Percentiles rank a stretch among this genome's conserved stretches.
These are phyloP conservation scores for Thymelicus acteon DNA, from an alignment of 2,888 invertebrate genomes.

Conservation along the genomic window DNA sequence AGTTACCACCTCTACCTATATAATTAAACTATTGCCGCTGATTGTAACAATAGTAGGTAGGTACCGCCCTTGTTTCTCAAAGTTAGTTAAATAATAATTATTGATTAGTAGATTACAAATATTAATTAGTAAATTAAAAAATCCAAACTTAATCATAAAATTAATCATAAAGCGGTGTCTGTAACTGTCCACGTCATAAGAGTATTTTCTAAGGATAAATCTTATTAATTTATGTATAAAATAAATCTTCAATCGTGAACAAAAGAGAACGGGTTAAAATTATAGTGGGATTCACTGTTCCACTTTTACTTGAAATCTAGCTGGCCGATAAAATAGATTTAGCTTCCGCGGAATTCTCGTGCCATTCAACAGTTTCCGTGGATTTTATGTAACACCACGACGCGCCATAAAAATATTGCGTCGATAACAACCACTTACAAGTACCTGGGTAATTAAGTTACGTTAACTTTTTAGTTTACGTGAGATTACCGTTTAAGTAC, in stretches of 20 bases:
- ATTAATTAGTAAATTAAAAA: too few species aligned
- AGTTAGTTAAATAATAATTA: too few species aligned
- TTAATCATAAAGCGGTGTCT: neutral
- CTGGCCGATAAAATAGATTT: constrained; percentile 30
- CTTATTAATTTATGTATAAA: neutral
- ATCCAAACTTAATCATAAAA: too few species aligned
- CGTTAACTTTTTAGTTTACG: constrained; percentile 5
- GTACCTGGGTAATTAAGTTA: constrained; percentile 1
- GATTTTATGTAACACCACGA: constrained; percentile 26
- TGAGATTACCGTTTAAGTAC: neutral
- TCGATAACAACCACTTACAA: neutral
- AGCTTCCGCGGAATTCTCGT: constrained; percentile 30
- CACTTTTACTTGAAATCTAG: constrained; percentile 35
- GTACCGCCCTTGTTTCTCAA: too few species aligned
- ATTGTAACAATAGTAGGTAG: too few species aligned
- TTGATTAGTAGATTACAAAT: too few species aligned
- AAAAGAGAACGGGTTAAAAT: constrained; percentile 28
- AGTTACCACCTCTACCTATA: too few species aligned
- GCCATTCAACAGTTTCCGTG: constrained; percentile 28
- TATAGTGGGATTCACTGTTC: constrained; percentile 35
- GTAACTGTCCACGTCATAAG: neutral
- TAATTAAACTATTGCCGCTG: too few species aligned
- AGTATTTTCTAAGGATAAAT: neutral
- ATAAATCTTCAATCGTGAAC: constrained; percentile 12
- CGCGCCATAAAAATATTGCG: constrained; percentile 27